Conservation (phyloP, 2,797 vertebrate species). For the Xenentodon cancila region DNA sequence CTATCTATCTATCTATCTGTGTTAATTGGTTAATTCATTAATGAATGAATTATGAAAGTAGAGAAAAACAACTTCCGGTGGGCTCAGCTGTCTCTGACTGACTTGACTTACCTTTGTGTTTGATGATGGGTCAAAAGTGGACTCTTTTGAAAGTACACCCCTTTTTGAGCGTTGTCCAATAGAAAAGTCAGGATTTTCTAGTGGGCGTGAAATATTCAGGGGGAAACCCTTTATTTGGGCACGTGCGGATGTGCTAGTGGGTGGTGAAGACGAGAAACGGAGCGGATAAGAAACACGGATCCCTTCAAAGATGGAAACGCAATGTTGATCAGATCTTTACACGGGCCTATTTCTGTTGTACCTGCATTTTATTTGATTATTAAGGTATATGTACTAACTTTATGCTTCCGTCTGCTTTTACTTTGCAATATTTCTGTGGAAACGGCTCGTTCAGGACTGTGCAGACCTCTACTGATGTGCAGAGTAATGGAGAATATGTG, state of each 20-base stretch:
- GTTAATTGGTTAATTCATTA: too few relatives aligned
- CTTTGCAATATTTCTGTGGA: too few relatives aligned
- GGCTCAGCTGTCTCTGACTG: fast-evolving
- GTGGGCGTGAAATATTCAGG: neutral
- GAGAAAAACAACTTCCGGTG: neutral
- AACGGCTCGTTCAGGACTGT: too few relatives aligned
- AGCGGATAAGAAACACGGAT: neutral
- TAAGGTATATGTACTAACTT: too few relatives aligned
- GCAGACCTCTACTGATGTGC: too few relatives aligned
- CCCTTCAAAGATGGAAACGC: too few relatives aligned
- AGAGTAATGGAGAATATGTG: too few relatives aligned
- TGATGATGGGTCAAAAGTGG: slow-evolving; percentile 10
- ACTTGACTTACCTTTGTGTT: slow-evolving; percentile 9
- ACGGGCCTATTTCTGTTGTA: too few relatives aligned
- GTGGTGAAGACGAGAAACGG: neutral
- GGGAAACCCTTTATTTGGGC: slow-evolving; percentile 37
- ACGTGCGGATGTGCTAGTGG: slow-evolving; percentile 10
- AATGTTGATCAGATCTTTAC: too few relatives aligned
- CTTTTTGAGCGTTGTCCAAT: slow-evolving; percentile 34
- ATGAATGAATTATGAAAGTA: slow-evolving; percentile 29
- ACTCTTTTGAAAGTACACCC: neutral
- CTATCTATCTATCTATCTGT: too few relatives aligned
- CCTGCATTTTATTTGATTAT: too few relatives aligned
- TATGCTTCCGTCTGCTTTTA: too few relatives aligned
- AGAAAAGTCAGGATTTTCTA: neutral